These are phyloP conservation scores for Epirrhoe tristata DNA, from an alignment of 2,888 invertebrate species.

Conservation along the genomic window DNA sequence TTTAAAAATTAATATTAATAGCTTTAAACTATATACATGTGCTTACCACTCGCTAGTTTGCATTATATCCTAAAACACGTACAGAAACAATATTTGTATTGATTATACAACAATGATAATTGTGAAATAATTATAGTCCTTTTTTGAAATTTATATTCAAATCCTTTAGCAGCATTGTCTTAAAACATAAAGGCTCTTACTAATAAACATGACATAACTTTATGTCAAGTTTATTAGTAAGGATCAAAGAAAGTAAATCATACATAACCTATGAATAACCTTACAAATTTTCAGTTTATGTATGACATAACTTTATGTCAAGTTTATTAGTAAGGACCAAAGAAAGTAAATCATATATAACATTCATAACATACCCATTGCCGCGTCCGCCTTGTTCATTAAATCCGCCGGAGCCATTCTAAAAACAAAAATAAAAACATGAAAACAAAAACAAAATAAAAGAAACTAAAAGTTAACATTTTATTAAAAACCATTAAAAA, in stretches of 20 bases:
- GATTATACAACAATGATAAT: not conserved
- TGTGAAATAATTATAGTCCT: too few relatives aligned
- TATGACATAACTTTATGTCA: too few relatives aligned
- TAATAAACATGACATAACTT: too few relatives aligned
- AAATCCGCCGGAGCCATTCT: slow-evolving; percentile 94
- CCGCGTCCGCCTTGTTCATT: slow-evolving; percentile 91
- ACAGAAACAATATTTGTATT: not conserved
- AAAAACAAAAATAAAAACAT: slow-evolving; percentile 88
- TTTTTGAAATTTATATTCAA: too few relatives aligned
- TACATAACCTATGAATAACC: too few relatives aligned
- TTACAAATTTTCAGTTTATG: too few relatives aligned
- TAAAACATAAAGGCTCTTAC: too few relatives aligned
- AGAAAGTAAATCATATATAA: not conserved
- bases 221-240: too few relatives aligned
- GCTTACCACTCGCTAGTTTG: slow-evolving; percentile 12
- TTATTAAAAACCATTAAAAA: slow-evolving; percentile 61
- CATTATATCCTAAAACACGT: slow-evolving; percentile 3
- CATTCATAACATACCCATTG: slow-evolving; percentile 89
- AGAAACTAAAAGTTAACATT: slow-evolving; percentile 67
- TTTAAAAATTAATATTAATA: slow-evolving; percentile 19
- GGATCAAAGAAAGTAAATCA: not conserved
- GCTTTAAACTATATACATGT: not conserved
- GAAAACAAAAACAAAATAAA: slow-evolving; percentile 61
- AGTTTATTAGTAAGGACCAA: too few relatives aligned
- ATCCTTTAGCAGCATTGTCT: too few relatives aligned